Evolutionary conservation across 2,888 invertebrate species (phyloP), one percentile per base, ranked within the genome.

Genomic region (Erebia ligea): DNA sequence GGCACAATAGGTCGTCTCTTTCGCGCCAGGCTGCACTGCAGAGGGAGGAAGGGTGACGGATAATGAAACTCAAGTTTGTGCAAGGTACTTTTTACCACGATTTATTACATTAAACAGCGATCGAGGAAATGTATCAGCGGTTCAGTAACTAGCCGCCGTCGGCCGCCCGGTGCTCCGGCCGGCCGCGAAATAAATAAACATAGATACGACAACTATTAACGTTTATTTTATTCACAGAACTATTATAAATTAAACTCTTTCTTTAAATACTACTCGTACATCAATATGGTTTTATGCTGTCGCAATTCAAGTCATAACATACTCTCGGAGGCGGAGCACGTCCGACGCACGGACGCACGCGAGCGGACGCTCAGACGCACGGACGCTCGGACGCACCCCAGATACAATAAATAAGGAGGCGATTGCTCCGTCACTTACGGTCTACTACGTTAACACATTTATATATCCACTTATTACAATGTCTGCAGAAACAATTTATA

Each of bases 211-310:
- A 92, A 88, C 88, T 88, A 91, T 89, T 88, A 91, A 91, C 90
- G 84, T 92, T 92, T 92, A 92, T 92, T 92, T 92, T 88, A 90
- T 92, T 90, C 92, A 91, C 87, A 90, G 91, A 90, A 92, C 91
- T 91, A 90, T 90, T 90, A 90, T 90, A 89, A 89, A 89, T 91
- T 85, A 90, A 87, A 88, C 56, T 88, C 86, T 90, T 90, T 34
- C 34, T 88, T 85, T 84, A 89, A 91, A 87, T 87, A 87, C 90
- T 90, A 91, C 88, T 86, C 83, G 83, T 88, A 89, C 84, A 86
- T 89, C 82, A 88, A 86, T 87, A 88, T 89, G 88, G 89, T 89
- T 89, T 86, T 86, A 88, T 86, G 87, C 86, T 85, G 87, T 87
- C 86, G 88, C 85, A 82, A 75, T 73, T 72, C 69, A 34, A 34